Base-by-base conservation (phyloP, 2,888 invertebrate species). In the Eurytoma californica region DNA sequence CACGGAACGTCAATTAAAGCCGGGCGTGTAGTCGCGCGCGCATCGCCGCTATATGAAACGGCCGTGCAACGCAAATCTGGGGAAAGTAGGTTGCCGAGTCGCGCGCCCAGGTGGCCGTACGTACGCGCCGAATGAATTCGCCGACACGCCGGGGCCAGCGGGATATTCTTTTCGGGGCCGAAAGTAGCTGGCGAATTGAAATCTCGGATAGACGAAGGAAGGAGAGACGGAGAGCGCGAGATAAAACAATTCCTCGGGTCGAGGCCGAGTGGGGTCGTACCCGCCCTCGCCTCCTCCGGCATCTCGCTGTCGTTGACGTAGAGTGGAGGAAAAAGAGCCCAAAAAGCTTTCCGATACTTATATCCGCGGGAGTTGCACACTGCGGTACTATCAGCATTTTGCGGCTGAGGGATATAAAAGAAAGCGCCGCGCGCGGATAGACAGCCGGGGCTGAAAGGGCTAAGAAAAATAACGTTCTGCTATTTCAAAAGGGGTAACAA, bases 231-330 rank as follows among this genome's bases (percentile, higher is more conserved):
- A 61, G 61, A 61, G 61, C 3, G 18, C 12, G 77, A 82, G 82
- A 83, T 83, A 83, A 83, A 83, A 83, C 83, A 82, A 83, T 83
- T 83, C 80, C 81, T 79, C 81, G 83, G 80, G 82, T 80, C 80
- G 82, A 60, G 80, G 66, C 58, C 67, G 65, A 74, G 9, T 30
- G 28, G 30, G 18, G n/a, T 55, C 13, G 60, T 16, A 28, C 60
- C 49, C 72, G 12, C 49, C 13, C n/a, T 3, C 14, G 18, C 51
- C 49, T n/a, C 12, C 51, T 16, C 28, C 57, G 16, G 24, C 28
- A 18, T 24, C 13, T 57, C 30, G 24, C 70, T 49, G 58, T 60
- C 58, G 58, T 70, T 58, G 58, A 13, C 20, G n/a, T n/a, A 53
- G 49, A 12, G 65, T 14, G 39, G 39, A 39, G 39, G 39, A 14